Evolutionary conservation across 2,888 invertebrate species (phyloP).

Genomic region (Unio pictorum): DNA sequence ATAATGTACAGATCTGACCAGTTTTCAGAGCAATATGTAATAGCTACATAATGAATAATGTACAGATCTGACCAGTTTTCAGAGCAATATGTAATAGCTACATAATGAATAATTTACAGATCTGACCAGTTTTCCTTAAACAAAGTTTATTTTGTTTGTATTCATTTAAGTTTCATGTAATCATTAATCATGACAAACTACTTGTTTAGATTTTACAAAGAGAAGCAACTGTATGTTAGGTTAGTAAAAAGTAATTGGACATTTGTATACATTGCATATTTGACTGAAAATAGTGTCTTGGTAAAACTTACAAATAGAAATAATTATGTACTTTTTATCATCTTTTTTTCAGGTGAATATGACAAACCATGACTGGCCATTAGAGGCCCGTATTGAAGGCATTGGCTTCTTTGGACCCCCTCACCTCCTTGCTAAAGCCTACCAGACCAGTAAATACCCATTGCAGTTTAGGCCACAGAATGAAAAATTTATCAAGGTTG

Average conservation of each 20-base stretch:
- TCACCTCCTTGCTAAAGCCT: constrained; percentile 63
- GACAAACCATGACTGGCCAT: constrained; percentile 68
- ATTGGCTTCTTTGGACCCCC: constrained; percentile 66
- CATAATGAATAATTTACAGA: too few relatives aligned
- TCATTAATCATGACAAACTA: too few relatives aligned
- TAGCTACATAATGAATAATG: too few relatives aligned
- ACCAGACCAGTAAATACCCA: constrained; percentile 64
- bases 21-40: too few relatives aligned
- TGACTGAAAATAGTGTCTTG: background rate
- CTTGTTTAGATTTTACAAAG: too few relatives aligned
- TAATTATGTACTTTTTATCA: background rate
- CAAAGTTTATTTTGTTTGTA: too few relatives aligned
- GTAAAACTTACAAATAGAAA: background rate
- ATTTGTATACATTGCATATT: too few relatives aligned
- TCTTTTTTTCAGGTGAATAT: constrained; percentile 61
- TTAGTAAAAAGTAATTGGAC: background rate
- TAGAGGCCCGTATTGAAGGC: constrained; percentile 62
- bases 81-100: too few relatives aligned
- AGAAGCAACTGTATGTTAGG: background rate
- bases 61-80: too few relatives aligned
- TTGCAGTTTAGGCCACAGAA: constrained; percentile 67
- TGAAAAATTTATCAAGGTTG: constrained; percentile 60
- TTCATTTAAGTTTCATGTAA: too few relatives aligned
- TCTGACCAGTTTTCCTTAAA: too few relatives aligned
- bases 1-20: too few relatives aligned